These are phyloP conservation scores for Sula dactylatra DNA, from an alignment of 2,113 vertebrate genomes.

Conservation along the genomic window DNA sequence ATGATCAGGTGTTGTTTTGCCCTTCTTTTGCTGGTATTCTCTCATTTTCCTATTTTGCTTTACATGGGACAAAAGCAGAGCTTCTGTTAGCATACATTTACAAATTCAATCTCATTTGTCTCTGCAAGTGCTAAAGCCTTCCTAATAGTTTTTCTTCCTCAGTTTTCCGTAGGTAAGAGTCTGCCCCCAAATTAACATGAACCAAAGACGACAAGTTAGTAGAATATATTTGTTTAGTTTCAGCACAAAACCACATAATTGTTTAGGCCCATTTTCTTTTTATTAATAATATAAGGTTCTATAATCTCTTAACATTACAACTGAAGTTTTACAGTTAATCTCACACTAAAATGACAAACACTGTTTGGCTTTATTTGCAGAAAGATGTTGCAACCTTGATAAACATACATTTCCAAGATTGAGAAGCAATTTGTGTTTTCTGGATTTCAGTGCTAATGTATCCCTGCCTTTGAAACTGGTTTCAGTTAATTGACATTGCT, in stretches of 20 bases:
- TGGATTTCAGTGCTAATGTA: constrained; percentile 41
- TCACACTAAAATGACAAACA: constrained; percentile 70
- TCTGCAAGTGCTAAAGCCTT: neutral
- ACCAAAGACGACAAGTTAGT: constrained; percentile 5
- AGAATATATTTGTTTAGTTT: constrained; percentile 29
- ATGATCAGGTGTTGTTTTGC: neutral
- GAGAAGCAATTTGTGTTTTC: constrained; percentile 49
- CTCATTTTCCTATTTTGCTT: neutral
- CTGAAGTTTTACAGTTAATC: constrained; percentile 72
- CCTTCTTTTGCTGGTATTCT: neutral
- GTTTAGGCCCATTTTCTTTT: constrained; percentile 67
- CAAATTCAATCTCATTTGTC: neutral
- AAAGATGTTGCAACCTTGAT: constrained; percentile 66
- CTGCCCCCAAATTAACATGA: neutral
- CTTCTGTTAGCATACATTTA: neutral
- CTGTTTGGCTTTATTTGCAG: constrained; percentile 70
- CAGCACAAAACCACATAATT: constrained; percentile 32
- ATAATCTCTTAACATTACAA: constrained; percentile 73
- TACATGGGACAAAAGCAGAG: neutral
- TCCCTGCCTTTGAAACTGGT: constrained; percentile 28
- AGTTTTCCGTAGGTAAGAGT: neutral
- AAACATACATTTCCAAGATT: constrained; percentile 53
- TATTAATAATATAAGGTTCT: constrained; percentile 75
- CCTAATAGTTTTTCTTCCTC: neutral
- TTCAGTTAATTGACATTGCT: constrained; percentile 46